phyloP scores from a whole-genome alignment of 2,797 vertebrate genomes.

The Typhlichthys subterraneus region DNA sequence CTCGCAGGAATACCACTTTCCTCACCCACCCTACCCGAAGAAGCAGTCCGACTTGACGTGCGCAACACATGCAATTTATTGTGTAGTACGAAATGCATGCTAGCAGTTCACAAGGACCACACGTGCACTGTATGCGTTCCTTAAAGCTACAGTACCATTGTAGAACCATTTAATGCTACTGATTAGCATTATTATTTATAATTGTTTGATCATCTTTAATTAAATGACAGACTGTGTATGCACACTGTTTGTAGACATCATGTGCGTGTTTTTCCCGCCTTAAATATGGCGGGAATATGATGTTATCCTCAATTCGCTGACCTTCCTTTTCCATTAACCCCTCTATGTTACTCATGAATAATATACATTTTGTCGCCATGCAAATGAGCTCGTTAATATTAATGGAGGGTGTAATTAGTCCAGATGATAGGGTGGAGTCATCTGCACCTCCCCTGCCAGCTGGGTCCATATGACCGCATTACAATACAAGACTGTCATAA shows the following conservation, averaged over 20 bases:
- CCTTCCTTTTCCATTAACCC: conserved; percentile 24
- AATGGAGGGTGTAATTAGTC: conserved; percentile 68
- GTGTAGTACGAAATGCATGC: not conserved
- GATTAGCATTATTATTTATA: no score
- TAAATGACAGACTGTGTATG: not conserved
- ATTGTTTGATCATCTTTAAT: not conserved
- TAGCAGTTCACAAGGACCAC: no score
- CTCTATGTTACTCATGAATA: conserved; percentile 39
- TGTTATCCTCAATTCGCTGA: conserved; percentile 18
- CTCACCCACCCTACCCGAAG: not conserved
- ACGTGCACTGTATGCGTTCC: no score
- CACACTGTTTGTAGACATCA: no score
- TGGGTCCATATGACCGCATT: conserved; percentile 40
- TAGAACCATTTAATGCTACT: no score
- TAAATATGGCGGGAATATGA: not conserved
- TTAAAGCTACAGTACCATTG: no score
- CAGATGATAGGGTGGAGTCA: conserved; percentile 55
- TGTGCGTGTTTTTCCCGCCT: not conserved
- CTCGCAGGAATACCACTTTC: conserved; percentile 43
- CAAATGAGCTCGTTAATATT: conserved; percentile 69
- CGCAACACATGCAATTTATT: not conserved
- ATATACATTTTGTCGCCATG: conserved; percentile 44
- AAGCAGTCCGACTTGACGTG: not conserved
- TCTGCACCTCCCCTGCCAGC: conserved; percentile 49
- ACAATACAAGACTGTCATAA: conserved; percentile 17